A percentile compares a stretch with the other conserved stretches of the same genome.
These are phyloP conservation scores for Dicycla oo DNA, from an alignment of 2,888 invertebrate species.

Conservation along the genomic window DNA sequence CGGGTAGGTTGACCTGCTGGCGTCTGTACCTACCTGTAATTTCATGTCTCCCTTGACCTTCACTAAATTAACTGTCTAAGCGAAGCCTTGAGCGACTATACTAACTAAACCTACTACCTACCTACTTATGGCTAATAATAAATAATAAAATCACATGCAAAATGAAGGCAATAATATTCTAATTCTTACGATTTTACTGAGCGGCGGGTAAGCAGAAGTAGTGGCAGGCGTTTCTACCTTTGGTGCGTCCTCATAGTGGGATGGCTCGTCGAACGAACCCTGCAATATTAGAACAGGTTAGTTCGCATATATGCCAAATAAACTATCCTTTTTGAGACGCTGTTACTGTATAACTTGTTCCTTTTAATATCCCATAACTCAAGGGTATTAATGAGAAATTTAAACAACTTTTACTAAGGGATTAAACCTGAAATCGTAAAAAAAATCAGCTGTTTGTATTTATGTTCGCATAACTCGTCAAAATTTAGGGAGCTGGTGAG, in stretches of 20 bases:
- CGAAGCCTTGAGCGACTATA: constrained; percentile 43
- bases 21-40: too few relatives aligned
- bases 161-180: constrained; percentile 42
- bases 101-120: constrained; percentile 5
- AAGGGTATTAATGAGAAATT: too few relatives aligned
- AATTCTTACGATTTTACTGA: constrained; percentile 79
- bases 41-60: not conserved
- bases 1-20: too few relatives aligned
- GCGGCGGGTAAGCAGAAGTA: constrained; percentile 72
- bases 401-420: too few relatives aligned
- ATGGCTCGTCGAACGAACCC: constrained; percentile 93
- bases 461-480: too few relatives aligned
- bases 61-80: constrained; percentile 29
- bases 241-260: constrained; percentile 91
- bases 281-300: constrained; percentile 65
- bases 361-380: too few relatives aligned
- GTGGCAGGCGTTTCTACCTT: constrained; percentile 78
- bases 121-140: constrained; percentile 11
- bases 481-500: too few relatives aligned
- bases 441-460: too few relatives aligned
- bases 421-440: too few relatives aligned
- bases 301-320: not conserved
- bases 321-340: too few relatives aligned
- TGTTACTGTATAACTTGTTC: too few relatives aligned
- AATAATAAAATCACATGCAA: constrained; percentile 53